Evolutionary conservation across 2,797 vertebrate genomes (phyloP).

Genomic region (Spheniscus humboldti): DNA sequence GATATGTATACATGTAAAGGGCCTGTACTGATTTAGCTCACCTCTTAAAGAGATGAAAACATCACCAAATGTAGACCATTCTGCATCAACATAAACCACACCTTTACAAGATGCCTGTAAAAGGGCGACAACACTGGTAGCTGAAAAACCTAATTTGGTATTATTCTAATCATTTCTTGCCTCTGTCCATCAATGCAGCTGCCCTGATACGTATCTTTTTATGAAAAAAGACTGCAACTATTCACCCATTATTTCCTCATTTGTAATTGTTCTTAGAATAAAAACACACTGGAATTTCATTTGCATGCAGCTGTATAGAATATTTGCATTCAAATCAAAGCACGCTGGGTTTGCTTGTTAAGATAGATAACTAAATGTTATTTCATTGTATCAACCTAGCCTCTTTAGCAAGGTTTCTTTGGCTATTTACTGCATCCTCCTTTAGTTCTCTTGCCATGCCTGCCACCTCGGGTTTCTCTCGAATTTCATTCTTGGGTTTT

Average conservation of each 20-base stretch:
- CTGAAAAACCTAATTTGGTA: background rate
- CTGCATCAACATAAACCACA: background rate
- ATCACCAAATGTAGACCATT: background rate
- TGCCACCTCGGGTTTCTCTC: background rate
- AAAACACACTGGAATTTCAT: background rate
- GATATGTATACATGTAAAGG: background rate
- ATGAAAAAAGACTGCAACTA: background rate
- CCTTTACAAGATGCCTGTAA: background rate
- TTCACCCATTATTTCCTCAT: background rate
- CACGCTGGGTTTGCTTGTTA: background rate
- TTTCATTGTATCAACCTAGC: background rate
- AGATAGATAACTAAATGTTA: background rate
- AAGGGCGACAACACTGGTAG: background rate
- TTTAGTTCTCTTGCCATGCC: background rate
- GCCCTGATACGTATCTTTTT: accelerated
- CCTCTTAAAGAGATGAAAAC: background rate
- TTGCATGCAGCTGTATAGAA: background rate
- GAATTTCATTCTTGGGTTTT: background rate
- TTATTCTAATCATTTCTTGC: background rate
- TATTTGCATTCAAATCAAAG: background rate
- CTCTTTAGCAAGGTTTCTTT: background rate
- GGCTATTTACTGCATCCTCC: background rate
- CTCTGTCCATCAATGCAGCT: background rate
- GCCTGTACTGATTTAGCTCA: background rate
- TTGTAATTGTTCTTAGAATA: background rate